A percentile compares a stretch with the other conserved stretches of the same genome.
Conservation (phyloP, 2,113 vertebrate genomes). For the Holacanthus passer region DNA sequence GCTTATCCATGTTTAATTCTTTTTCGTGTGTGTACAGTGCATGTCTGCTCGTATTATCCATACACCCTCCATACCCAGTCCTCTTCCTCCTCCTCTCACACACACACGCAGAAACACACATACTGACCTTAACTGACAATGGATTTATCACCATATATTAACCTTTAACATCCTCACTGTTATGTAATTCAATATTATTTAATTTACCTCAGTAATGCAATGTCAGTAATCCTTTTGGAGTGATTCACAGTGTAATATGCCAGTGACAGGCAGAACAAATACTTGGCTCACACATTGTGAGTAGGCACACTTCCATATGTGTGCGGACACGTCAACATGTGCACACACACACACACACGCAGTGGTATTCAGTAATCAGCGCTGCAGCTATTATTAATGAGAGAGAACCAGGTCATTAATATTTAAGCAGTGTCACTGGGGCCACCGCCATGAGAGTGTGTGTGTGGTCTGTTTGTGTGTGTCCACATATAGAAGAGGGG, state of each 20-base stretch:
- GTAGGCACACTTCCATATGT: constrained; percentile 53
- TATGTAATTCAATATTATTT: constrained; percentile 51
- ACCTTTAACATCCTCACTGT: constrained; percentile 48
- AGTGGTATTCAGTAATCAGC: constrained; percentile 76
- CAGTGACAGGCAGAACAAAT: constrained; percentile 66
- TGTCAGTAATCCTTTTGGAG: constrained; percentile 52
- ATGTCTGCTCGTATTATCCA: constrained; percentile 20
- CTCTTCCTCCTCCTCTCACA: neutral
- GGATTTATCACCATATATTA: constrained; percentile 50
- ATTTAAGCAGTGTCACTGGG: constrained; percentile 79
- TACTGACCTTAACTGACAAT: constrained; percentile 18
- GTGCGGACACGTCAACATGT: constrained; percentile 14
- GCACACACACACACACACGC: constrained; percentile 37
- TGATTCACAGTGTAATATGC: constrained; percentile 52
- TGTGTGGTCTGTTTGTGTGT: constrained; percentile 44
- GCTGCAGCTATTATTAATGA: constrained; percentile 84
- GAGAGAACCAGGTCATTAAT: constrained; percentile 80
- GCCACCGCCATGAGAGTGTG: constrained; percentile 64
- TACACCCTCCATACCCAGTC: neutral
- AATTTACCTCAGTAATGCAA: constrained; percentile 45
- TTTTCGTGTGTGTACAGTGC: constrained; percentile 21
- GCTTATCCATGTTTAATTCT: constrained; percentile 25
- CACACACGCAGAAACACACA: constrained; percentile 25
- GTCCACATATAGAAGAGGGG: constrained; percentile 67
- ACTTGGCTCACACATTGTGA: constrained; percentile 56